A percentile compares a stretch with the other conserved stretches of the same genome.
Conservation (phyloP, 1,140 invertebrate genomes). For the Camponotus pennsylvanicus region DNA sequence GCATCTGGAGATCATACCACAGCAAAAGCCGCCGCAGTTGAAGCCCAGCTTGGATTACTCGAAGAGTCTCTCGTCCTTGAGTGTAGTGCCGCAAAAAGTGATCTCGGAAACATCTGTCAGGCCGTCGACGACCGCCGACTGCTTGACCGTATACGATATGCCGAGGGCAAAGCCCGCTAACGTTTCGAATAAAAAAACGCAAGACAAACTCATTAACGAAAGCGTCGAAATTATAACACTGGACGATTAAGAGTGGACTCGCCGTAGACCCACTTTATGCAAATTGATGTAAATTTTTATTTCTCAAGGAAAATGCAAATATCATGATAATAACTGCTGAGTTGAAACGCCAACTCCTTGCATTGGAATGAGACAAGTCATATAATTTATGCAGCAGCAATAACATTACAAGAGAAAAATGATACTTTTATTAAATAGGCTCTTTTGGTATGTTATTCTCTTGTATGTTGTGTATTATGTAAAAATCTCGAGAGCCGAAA, state of each 20-base stretch:
- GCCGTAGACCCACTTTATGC: background rate
- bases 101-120: conserved; percentile 57
- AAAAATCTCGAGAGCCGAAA: background rate
- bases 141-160: conserved; percentile 78
- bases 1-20: conserved; percentile 88
- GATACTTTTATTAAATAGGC: background rate
- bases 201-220: conserved; percentile 76
- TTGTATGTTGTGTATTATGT: background rate
- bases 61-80: conserved; percentile 74
- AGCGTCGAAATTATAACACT: conserved; percentile 84
- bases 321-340: background rate
- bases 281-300: background rate
- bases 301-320: background rate
- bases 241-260: conserved; percentile 78
- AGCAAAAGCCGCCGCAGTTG: conserved; percentile 68
- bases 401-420: background rate
- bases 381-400: background rate
- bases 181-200: conserved; percentile 56
- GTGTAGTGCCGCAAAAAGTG: conserved; percentile 73
- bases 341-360: background rate
- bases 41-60: conserved; percentile 74
- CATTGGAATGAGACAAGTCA: background rate
- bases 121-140: conserved; percentile 62
- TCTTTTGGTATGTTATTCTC: background rate
- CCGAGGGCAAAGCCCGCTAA: conserved; percentile 67